A percentile compares a stretch with the other conserved stretches of the same genome.
Evolutionary conservation across 53 echinoderm and acorn worm species (phyloP).

Genomic region (Astropecten irregularis): DNA sequence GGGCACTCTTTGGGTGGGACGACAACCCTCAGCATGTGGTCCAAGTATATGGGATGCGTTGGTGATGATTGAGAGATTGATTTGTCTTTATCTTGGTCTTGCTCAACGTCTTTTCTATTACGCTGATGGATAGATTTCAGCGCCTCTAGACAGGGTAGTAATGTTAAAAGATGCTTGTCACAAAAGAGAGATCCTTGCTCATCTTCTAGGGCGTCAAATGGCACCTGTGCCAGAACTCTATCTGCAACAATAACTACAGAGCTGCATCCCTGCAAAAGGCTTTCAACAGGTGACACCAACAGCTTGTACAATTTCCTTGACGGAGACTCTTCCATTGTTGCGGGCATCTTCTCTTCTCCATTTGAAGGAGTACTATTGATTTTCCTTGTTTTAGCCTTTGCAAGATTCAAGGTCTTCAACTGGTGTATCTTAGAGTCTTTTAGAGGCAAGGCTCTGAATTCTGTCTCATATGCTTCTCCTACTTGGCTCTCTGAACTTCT

Average conservation of each 20-base stretch:
- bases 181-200: slow-evolving; percentile 38
- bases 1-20: slow-evolving; percentile 75
- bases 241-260: slow-evolving; percentile 71
- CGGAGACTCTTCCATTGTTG: neutral
- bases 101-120: neutral
- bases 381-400: slow-evolving; percentile 19
- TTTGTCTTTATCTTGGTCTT: neutral
- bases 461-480: slow-evolving; percentile 68
- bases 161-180: slow-evolving; percentile 49
- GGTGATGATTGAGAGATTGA: slow-evolving; percentile 21
- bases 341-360: neutral
- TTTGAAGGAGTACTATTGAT: neutral
- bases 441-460: slow-evolving; percentile 86
- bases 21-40: slow-evolving; percentile 81
- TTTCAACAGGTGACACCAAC: slow-evolving; percentile 31
- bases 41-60: slow-evolving; percentile 76
- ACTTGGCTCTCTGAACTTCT: slow-evolving; percentile 18
- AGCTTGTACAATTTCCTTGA: slow-evolving; percentile 53
- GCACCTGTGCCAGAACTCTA: slow-evolving; percentile 60
- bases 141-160: slow-evolving; percentile 65
- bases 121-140: slow-evolving; percentile 11
- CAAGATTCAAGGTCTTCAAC: slow-evolving; percentile 44
- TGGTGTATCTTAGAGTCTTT: slow-evolving; percentile 66
- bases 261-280: slow-evolving; percentile 7
- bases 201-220: slow-evolving; percentile 76